Evolutionary conservation across 2,888 invertebrate species (phyloP).

Genomic region (Neelides folsomi): DNA sequence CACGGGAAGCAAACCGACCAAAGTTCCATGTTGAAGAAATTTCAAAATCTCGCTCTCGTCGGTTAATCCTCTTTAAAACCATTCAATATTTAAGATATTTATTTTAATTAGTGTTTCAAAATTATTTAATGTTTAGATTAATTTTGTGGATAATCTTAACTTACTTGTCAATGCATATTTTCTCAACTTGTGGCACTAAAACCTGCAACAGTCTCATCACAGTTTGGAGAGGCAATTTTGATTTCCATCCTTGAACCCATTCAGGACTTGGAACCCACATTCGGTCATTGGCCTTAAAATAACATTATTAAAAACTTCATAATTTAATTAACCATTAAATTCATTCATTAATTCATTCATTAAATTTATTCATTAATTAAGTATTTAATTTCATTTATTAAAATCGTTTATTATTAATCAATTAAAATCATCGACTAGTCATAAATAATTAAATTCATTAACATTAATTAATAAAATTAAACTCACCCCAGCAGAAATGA

Average conservation of each 20-base stretch:
- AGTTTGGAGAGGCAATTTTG: slow-evolving; percentile 92
- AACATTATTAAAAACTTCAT: too few relatives aligned
- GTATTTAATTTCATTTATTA: too few relatives aligned
- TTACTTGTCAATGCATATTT: slow-evolving; percentile 98
- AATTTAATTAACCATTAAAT: too few relatives aligned
- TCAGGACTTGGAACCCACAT: slow-evolving; percentile 83
- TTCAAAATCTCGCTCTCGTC: slow-evolving; percentile 99
- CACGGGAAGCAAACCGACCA: slow-evolving; percentile 92
- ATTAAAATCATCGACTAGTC: too few relatives aligned
- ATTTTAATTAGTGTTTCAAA: background rate
- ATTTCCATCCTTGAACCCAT: slow-evolving; percentile 95
- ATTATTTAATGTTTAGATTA: background rate
- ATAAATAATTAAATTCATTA: background rate
- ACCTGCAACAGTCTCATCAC: slow-evolving; percentile 98
- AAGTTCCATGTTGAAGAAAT: slow-evolving; percentile 87
- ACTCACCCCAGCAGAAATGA: slow-evolving; percentile 28
- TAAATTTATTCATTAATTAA: too few relatives aligned
- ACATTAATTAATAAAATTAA: background rate
- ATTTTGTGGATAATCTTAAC: too few relatives aligned
- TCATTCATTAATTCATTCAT: too few relatives aligned
- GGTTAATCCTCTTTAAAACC: slow-evolving; percentile 66
- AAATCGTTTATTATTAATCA: too few relatives aligned
- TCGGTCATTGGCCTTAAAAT: slow-evolving; percentile 14
- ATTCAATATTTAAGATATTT: too few relatives aligned
- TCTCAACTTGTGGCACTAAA: slow-evolving; percentile 97